Percentiles rank a stretch among this genome's conserved stretches.
These are phyloP conservation scores for Acanthosepion esculentum DNA, from an alignment of 2,888 invertebrate species.

Conservation along the genomic window DNA sequence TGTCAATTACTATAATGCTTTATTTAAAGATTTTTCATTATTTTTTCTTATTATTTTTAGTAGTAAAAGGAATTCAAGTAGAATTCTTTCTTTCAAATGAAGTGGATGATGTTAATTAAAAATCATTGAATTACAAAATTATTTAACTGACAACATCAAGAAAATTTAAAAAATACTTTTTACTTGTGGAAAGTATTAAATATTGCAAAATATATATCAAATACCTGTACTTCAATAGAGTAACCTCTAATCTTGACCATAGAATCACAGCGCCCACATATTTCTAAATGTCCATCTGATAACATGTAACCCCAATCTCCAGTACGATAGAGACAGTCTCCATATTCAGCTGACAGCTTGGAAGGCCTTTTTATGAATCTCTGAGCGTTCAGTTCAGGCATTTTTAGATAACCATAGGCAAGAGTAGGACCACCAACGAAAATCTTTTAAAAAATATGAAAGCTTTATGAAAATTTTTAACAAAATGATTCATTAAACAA, in stretches of 20 bases:
- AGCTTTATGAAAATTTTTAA: not conserved
- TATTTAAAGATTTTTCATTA: too few species aligned
- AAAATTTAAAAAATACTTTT: too few species aligned
- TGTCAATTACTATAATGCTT: too few species aligned
- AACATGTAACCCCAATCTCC: slow-evolving; percentile 76
- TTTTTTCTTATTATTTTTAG: too few species aligned
- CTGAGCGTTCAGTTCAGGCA: slow-evolving; percentile 72
- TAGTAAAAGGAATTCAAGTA: too few species aligned
- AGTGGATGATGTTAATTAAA: too few species aligned
- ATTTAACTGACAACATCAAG: too few species aligned
- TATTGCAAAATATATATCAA: not conserved
- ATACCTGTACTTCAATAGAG: slow-evolving; percentile 74
- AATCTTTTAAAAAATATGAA: slow-evolving; percentile 55
- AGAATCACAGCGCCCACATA: slow-evolving; percentile 76
- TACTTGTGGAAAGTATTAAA: not conserved
- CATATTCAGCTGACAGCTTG: slow-evolving; percentile 48
- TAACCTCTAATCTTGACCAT: slow-evolving; percentile 76
- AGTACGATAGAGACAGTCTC: slow-evolving; percentile 70
- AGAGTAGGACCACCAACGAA: slow-evolving; percentile 75
- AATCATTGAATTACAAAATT: too few species aligned
- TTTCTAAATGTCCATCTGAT: slow-evolving; percentile 75
- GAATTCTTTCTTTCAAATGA: too few species aligned
- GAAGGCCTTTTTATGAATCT: slow-evolving; percentile 66
- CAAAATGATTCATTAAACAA: not conserved
- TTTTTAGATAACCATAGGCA: slow-evolving; percentile 74